Conservation (phyloP, 2,113 vertebrate genomes). For the Ciconia stormi region DNA sequence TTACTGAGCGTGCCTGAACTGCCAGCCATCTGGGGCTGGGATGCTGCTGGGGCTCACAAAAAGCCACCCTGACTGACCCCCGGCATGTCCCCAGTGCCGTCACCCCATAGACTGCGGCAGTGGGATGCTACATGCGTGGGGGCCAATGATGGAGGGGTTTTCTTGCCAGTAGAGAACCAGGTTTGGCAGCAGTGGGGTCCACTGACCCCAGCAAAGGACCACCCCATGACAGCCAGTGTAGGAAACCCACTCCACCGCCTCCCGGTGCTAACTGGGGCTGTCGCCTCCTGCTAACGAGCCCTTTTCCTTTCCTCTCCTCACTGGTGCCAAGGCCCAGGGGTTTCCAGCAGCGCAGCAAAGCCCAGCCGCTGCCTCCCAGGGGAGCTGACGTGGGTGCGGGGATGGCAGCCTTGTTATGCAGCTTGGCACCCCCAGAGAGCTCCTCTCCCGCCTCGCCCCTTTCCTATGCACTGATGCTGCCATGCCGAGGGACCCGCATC, state of each 20-base stretch:
- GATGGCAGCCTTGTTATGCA: neutral
- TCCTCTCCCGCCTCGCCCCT: neutral
- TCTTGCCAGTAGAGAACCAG: neutral
- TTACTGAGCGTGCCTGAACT: neutral
- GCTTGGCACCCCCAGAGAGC: neutral
- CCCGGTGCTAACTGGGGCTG: neutral
- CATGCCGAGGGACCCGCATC: neutral
- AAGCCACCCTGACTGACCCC: neutral
- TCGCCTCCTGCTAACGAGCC: neutral
- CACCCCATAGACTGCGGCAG: neutral
- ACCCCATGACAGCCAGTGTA: neutral
- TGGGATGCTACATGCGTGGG: neutral
- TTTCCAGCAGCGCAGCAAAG: neutral
- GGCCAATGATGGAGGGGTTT: neutral
- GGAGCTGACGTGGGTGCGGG: neutral
- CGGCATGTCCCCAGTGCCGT: neutral
- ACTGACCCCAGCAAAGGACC: neutral
- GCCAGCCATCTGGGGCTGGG: neutral
- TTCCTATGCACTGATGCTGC: neutral
- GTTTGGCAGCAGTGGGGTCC: neutral
- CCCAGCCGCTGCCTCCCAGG: neutral
- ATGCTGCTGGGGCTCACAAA: rapidly evolving
- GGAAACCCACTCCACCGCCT: neutral
- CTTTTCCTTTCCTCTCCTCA: neutral
- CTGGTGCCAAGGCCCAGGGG: neutral